phyloP scores from a whole-genome alignment of 2,113 vertebrate species.

The Rhinogobius similis region DNA sequence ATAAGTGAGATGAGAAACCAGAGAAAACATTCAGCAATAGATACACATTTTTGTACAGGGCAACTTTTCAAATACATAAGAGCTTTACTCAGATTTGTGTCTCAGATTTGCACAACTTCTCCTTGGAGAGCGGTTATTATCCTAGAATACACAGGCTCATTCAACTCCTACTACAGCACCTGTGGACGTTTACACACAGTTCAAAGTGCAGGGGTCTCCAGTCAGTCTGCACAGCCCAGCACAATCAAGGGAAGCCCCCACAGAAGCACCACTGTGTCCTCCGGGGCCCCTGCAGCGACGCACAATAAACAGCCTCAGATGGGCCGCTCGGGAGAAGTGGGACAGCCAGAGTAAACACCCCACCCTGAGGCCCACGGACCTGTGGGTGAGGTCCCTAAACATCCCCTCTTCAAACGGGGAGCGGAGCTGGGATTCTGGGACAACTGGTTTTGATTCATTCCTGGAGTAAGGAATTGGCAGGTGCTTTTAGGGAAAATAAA shows the following conservation, averaged over 20 bases:
- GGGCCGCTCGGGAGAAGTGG: slow-evolving; percentile 48
- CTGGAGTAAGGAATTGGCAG: neutral
- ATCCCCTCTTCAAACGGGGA: slow-evolving; percentile 63
- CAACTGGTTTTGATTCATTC: slow-evolving; percentile 3
- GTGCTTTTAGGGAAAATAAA: neutral
- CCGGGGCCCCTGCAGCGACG: slow-evolving; percentile 49
- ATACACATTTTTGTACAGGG: no score
- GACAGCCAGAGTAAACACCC: slow-evolving; percentile 55
- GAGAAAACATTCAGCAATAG: no score
- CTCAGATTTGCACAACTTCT: neutral
- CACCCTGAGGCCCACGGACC: slow-evolving; percentile 35
- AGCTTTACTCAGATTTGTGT: neutral
- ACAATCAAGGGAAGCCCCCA: slow-evolving; percentile 75
- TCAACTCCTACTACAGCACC: neutral
- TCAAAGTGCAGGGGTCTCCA: slow-evolving; percentile 61
- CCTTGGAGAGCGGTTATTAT: neutral
- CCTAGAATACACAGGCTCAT: slow-evolving; percentile 1
- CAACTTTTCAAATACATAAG: no score
- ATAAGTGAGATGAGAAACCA: no score
- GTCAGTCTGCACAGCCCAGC: slow-evolving; percentile 41
- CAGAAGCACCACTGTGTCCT: slow-evolving; percentile 27
- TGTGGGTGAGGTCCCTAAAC: slow-evolving; percentile 53
- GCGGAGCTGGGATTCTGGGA: neutral
- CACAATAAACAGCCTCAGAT: slow-evolving; percentile 72
- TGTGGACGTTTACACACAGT: slow-evolving; percentile 28